Evolutionary conservation across 2,113 vertebrate species (phyloP), one percentile per base, ranked within the genome.

Genomic region (Engystomops pustulosus): DNA sequence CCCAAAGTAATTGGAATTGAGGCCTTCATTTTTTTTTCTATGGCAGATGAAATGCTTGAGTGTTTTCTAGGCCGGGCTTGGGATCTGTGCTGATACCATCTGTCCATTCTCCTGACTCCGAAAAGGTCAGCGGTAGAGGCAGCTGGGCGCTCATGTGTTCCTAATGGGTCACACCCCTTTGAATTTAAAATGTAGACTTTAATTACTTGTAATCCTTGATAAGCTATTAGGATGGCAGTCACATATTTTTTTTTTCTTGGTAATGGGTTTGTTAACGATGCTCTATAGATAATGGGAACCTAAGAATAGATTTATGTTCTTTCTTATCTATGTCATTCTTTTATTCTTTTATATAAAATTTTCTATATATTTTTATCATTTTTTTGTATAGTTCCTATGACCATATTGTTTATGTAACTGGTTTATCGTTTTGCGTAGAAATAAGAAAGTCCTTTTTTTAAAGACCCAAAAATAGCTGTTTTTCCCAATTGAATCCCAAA

Each of bases 121-220:
- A 49, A n/a, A 83, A 72, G 69, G 69, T 60, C 82, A 55, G 32
- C 23, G 7, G 18, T 44, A 7, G 62, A 18, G 23, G 17, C 72
- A 68, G 82, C 74, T 84, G 72, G 68, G 65, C 38, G 23, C 38
- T 53, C 45, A 30, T 55, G 72, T 53, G 45, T 84, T 74, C 41
- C 82, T 84, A 84, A 84, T 84, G 72, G 74, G 23, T 84, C 74
- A 34, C 58, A 51, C 60, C 82, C 74, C 82, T 84, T 69, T 72
- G 34, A 67, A 49, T 84, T 77, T 77, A 75, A n/a, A 68, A 84
- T 55, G 62, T 84, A 68, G 36, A 41, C 60, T 78, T n/a, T 78
- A 84, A 78, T 78, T 76, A 27, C 44, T 41, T 38, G 69, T 45
- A 60, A 65, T 75, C 81, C 3, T 36, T 51, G 55, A 76, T 51